These are phyloP conservation scores for Trichogramma evanescens DNA, from an alignment of 2,888 invertebrate species.

Conservation along the genomic window DNA sequence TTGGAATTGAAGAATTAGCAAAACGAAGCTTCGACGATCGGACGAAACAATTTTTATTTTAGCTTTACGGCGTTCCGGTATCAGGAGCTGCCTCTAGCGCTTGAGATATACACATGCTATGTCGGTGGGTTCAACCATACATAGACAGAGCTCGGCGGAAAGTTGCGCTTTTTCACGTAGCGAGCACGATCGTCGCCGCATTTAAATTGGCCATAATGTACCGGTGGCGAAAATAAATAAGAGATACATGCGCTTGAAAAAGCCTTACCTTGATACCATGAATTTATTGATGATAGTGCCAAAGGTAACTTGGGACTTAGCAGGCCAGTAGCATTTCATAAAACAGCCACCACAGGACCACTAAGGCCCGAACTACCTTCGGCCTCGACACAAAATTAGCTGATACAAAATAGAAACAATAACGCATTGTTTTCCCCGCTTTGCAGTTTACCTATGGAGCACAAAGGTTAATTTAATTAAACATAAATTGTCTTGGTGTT, in stretches of 20 bases:
- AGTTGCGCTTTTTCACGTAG: neutral
- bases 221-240: neutral
- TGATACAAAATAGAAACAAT: neutral
- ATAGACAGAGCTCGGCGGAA: neutral
- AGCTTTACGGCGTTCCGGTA: too few species aligned
- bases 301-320: slow-evolving; percentile 73
- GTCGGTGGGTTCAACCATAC: too few species aligned
- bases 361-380: slow-evolving; percentile 62
- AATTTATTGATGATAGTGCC: slow-evolving; percentile 23
- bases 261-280: too few species aligned
- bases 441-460: neutral
- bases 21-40: too few species aligned
- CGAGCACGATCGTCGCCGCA: too few species aligned
- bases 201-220: neutral
- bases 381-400: slow-evolving; percentile 21
- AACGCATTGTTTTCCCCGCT: neutral
- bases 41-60: too few species aligned
- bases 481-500: neutral
- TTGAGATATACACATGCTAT: too few species aligned
- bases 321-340: slow-evolving; percentile 68
- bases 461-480: neutral
- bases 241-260: neutral
- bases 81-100: too few species aligned
- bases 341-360: slow-evolving; percentile 61
- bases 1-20: too few species aligned